Conservation (phyloP, 2,888 invertebrate genomes). For the Ametastegia equiseti region DNA sequence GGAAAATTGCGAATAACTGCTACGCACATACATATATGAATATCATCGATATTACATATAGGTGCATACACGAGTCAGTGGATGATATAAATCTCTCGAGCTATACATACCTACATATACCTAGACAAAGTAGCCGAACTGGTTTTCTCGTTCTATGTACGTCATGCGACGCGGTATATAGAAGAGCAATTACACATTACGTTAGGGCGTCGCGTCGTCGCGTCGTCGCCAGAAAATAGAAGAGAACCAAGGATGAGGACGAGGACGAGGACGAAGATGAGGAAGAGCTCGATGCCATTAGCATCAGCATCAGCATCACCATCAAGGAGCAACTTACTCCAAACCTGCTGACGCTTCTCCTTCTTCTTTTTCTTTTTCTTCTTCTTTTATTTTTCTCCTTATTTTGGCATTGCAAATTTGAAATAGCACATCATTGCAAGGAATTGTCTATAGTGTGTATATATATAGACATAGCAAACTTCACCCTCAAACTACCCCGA, state of each 20-base stretch:
- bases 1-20: too few species aligned
- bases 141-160: too few species aligned
- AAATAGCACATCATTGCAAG: slow-evolving; percentile 69
- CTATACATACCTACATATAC: neutral
- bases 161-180: neutral
- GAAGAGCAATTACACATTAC: slow-evolving; percentile 28
- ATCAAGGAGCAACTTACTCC: too few species aligned
- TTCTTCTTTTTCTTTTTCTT: neutral
- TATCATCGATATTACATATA: too few species aligned
- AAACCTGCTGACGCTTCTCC: neutral
- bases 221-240: neutral
- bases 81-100: too few species aligned
- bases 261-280: neutral
- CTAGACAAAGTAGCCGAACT: neutral
- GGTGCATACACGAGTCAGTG: too few species aligned
- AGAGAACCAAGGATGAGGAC: neutral
- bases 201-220: slow-evolving; percentile 22
- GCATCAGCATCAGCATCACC: too few species aligned
- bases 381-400: neutral
- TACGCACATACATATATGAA: too few species aligned
- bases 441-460: slow-evolving; percentile 60
- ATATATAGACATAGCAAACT: too few species aligned
- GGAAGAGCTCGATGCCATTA: too few species aligned
- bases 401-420: slow-evolving; percentile 61
- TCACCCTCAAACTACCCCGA: too few species aligned